Conservation (phyloP, 2,113 vertebrate genomes). For the Proterorhinus semilunaris region DNA sequence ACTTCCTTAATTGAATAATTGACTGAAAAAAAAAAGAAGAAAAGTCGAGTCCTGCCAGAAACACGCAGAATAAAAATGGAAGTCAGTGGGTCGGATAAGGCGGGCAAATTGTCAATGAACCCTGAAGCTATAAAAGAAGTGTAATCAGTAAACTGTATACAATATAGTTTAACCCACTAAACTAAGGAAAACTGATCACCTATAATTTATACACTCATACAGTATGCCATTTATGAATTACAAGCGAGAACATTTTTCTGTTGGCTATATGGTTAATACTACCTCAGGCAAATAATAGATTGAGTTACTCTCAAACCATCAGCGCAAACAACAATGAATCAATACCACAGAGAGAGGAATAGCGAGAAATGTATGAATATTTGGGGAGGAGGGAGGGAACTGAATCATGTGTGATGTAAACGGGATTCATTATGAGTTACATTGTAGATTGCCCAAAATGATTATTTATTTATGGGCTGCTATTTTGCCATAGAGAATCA, state of each 20-base stretch:
- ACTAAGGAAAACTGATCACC: not conserved
- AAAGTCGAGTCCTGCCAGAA: slow-evolving; percentile 23
- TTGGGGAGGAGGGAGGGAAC: no score
- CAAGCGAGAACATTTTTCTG: no score
- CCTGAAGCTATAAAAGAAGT: slow-evolving; percentile 37
- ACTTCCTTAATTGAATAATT: slow-evolving; percentile 59
- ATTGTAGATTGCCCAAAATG: no score
- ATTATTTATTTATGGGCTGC: not conserved
- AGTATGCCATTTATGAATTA: no score
- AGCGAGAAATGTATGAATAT: no score
- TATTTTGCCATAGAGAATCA: not conserved
- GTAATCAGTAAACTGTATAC: slow-evolving; percentile 44
- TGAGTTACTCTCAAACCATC: no score
- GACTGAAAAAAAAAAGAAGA: slow-evolving; percentile 32
- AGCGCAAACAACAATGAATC: no score
- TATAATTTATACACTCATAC: not conserved
- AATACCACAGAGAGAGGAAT: no score
- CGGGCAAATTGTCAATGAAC: slow-evolving; percentile 41
- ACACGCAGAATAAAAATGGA: slow-evolving; percentile 26
- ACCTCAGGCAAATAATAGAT: no score
- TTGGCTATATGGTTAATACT: no score
- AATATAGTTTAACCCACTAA: not conserved
- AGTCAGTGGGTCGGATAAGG: slow-evolving; percentile 40
- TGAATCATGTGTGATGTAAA: no score
- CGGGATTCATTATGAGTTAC: no score